A percentile compares a stretch with the other conserved stretches of the same genome.
Evolutionary conservation across 2,113 vertebrate species (phyloP).

Genomic region (Ascaphus truei): DNA sequence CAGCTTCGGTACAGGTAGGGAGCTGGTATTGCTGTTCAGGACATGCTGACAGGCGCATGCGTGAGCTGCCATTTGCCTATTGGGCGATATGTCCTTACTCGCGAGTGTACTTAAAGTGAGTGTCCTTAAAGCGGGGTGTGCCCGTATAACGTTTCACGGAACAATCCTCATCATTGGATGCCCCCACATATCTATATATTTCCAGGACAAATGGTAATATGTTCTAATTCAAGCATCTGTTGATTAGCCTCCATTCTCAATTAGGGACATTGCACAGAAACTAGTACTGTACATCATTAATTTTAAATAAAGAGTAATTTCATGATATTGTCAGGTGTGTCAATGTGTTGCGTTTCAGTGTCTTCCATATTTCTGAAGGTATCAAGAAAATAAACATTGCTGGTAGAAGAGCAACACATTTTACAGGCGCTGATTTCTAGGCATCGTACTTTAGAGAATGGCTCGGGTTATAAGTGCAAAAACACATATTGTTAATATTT

Average conservation of each 20-base stretch:
- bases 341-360: slow-evolving; percentile 30
- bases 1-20: too few relatives aligned
- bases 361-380: neutral
- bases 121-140: too few relatives aligned
- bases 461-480: slow-evolving; percentile 53
- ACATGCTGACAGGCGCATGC: too few relatives aligned
- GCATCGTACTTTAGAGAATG: slow-evolving; percentile 43
- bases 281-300: neutral
- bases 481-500: slow-evolving; percentile 62
- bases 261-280: neutral
- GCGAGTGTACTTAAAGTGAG: too few relatives aligned
- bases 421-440: slow-evolving; percentile 42
- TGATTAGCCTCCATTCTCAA: slow-evolving; percentile 12
- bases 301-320: slow-evolving; percentile 31
- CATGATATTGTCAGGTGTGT: slow-evolving; percentile 12
- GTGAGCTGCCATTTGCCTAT: too few relatives aligned
- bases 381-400: neutral
- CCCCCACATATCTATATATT: neutral
- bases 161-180: too few relatives aligned
- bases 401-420: neutral
- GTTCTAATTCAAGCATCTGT: slow-evolving; percentile 23
- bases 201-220: neutral
- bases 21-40: too few relatives aligned
- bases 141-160: too few relatives aligned
- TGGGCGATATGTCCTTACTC: too few relatives aligned